A percentile compares a stretch with the other conserved stretches of the same genome.
Conservation (phyloP, 2,888 invertebrate genomes). For the Synergus laeviventris region DNA sequence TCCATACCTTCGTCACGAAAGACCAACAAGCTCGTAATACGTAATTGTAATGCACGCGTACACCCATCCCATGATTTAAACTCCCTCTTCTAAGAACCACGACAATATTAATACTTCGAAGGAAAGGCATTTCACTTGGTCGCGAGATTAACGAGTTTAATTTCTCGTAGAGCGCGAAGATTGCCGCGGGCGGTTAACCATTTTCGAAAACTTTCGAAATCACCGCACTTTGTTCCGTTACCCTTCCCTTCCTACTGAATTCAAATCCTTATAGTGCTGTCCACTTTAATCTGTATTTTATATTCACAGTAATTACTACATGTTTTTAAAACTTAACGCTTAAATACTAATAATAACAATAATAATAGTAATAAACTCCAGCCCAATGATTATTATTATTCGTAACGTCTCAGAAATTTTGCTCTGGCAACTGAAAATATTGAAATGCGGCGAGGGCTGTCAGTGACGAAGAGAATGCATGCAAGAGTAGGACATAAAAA, state of each 20-base stretch:
- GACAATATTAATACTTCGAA: neutral
- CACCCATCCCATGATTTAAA: conserved; percentile 2
- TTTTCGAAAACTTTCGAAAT: conserved; percentile 10
- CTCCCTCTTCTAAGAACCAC: neutral
- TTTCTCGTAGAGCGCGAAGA: neutral
- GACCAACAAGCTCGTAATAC: neutral
- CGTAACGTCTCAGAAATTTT: neutral
- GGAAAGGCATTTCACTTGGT: neutral
- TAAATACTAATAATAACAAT: no score
- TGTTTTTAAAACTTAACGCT: neutral
- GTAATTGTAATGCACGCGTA: neutral
- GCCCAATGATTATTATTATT: conserved; percentile 1
- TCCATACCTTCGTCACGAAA: neutral
- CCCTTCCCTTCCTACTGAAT: neutral
- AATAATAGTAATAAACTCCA: no score
- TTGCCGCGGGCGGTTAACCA: neutral
- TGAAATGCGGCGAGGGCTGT: conserved; percentile 46
- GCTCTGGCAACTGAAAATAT: conserved; percentile 42
- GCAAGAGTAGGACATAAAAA: conserved; percentile 61
- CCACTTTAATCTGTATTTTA: neutral
- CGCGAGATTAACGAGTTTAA: conserved; percentile 13
- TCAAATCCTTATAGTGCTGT: neutral
- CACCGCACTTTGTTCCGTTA: neutral
- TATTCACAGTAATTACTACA: neutral
- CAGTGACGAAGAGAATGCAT: conserved; percentile 42